Base-by-base conservation (phyloP, 2,888 invertebrate genomes). In the Melanostoma scalare region DNA sequence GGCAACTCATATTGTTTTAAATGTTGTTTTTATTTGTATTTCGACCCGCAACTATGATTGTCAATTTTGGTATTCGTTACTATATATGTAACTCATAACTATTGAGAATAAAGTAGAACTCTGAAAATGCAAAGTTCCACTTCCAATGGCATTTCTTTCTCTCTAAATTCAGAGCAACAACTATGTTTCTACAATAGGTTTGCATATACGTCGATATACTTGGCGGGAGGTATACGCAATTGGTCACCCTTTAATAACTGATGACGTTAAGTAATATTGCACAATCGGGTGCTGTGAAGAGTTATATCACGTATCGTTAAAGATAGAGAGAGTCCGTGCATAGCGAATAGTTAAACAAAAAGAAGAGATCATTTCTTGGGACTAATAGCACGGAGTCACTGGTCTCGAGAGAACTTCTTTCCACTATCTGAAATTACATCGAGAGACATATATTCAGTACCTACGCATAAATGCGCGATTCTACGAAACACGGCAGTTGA, bases 371-470 rank as follows among this genome's bases (percentile, higher is more conserved):
- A 56, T 44, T 65, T 33, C n/a, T 44, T 42, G 40, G 20, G 20
- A 20, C 20, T 20, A 20, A 20, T 20, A 20, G 20, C 20, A 36
- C 46, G 6, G 48, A 71, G 84, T 79, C 74, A 84, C 46, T 75
- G 79, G 74, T 73, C 84, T 35, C 6, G 30, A 9, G n/a, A 71
- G 79, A 84, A 79, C 84, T 84, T 75, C 50, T 69, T 67, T 67
- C 61, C 35, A 65, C 42, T 84, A 84, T 84, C 84, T 84, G 56
- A 79, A 84, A 79, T 79, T 79, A 67, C 74, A 79, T 84, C 79
- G 9, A 50, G 38, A 31, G 46, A 31, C n/a, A 58, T 40, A 4
- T 71, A 42, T 53, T 68, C 71, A n/a, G 33, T 61, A 38, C 76
- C 67, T 79, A 79, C 84, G 73, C 84, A 79, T 38, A 63, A 52